Evolutionary conservation across 37 sponge, comb jelly and placozoan genomes (phyloP).

Genomic region (Beroe forskalii): DNA sequence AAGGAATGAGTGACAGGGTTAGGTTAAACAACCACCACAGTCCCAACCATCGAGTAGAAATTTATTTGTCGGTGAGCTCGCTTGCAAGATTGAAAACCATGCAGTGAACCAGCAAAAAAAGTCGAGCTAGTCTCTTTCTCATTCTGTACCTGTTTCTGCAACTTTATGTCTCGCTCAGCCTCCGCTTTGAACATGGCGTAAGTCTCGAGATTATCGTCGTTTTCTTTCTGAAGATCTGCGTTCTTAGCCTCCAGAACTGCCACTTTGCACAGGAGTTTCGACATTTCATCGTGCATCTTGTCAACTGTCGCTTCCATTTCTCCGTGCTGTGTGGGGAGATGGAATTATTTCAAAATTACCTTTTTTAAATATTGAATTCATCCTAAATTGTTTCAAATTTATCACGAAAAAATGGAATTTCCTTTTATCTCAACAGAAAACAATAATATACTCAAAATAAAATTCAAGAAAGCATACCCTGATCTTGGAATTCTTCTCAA

Average conservation of each 20-base stretch:
- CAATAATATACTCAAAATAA: no score
- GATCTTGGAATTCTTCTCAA: not conserved
- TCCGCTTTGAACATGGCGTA: not conserved
- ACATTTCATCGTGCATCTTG: not conserved
- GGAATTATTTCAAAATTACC: not conserved
- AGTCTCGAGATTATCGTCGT: not conserved
- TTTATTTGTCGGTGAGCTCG: no score
- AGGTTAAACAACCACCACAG: no score
- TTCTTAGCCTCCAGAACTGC: not conserved
- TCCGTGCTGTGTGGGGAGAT: constrained; percentile 35
- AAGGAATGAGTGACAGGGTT: no score
- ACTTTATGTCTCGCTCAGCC: constrained; percentile 13
- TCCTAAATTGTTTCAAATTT: not conserved
- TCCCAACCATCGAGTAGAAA: no score
- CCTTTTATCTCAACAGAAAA: no score
- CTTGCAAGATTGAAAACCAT: no score
- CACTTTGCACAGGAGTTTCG: not conserved
- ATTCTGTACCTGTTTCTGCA: constrained; percentile 33
- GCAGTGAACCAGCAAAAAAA: no score
- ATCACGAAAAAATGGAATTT: not conserved
- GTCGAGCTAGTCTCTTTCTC: no score
- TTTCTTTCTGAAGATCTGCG: not conserved
- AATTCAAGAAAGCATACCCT: no score
- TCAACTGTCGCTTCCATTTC: constrained; percentile 12
- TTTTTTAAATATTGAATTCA: not conserved